These are phyloP conservation scores for Strix aluco DNA, from an alignment of 2,113 vertebrate species.

Conservation along the genomic window DNA sequence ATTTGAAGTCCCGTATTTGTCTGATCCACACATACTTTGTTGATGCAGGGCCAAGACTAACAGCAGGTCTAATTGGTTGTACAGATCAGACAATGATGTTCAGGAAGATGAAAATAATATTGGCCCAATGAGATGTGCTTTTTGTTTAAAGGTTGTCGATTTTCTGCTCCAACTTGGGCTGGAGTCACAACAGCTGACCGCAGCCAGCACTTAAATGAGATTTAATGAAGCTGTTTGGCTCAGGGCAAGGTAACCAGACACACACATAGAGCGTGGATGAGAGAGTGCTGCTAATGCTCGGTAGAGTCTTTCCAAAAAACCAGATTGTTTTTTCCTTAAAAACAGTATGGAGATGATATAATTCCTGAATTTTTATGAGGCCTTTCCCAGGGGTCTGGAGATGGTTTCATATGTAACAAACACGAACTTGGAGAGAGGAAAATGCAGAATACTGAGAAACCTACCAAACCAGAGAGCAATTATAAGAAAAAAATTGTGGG, in stretches of 20 bases:
- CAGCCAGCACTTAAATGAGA: slow-evolving; percentile 8
- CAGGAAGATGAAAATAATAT: slow-evolving; percentile 34
- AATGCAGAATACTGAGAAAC: slow-evolving; percentile 34
- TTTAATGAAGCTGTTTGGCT: slow-evolving; percentile 46
- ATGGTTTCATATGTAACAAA: slow-evolving; percentile 20
- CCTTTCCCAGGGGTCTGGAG: slow-evolving; percentile 38
- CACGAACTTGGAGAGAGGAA: not conserved
- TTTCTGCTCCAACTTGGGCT: slow-evolving; percentile 37
- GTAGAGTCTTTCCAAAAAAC: slow-evolving; percentile 36
- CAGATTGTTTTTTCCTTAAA: slow-evolving; percentile 54
- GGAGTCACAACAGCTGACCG: slow-evolving; percentile 26
- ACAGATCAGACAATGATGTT: slow-evolving; percentile 23
- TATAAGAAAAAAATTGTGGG: not conserved
- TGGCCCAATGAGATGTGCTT: not conserved
- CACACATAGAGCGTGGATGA: not conserved
- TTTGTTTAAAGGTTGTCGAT: slow-evolving; percentile 6
- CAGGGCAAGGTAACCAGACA: slow-evolving; percentile 29
- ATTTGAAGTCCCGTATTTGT: slow-evolving; percentile 64
- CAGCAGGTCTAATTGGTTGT: slow-evolving; percentile 31
- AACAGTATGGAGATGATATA: slow-evolving; percentile 56
- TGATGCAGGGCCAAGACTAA: slow-evolving; percentile 20
- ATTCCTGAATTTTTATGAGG: slow-evolving; percentile 60
- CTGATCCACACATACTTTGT: not conserved
- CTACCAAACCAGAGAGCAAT: slow-evolving; percentile 30
- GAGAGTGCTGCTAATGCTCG: not conserved